Conservation (phyloP, 92 coral and sea anemone genomes). For the Diadumene lineata region DNA sequence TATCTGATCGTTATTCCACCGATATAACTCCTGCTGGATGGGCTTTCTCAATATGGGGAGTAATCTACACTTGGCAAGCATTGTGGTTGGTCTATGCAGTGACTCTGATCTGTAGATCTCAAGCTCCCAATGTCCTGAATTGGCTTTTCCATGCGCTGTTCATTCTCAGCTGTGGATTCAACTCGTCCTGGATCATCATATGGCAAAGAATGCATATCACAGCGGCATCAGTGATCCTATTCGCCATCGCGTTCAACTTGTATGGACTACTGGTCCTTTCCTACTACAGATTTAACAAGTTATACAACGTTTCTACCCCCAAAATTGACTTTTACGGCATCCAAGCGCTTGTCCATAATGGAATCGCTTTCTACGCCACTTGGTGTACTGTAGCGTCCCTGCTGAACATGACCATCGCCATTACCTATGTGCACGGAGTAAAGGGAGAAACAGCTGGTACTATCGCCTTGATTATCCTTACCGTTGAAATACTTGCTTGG, state of each 20-base stretch:
- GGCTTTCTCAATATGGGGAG: constrained; percentile 92
- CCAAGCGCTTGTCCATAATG: constrained; percentile 75
- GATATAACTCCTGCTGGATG: constrained; percentile 92
- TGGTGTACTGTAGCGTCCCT: constrained; percentile 83
- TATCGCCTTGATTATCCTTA: constrained; percentile 66
- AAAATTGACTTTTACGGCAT: constrained; percentile 57
- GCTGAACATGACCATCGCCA: constrained; percentile 77
- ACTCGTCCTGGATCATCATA: constrained; percentile 66
- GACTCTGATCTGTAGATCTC: constrained; percentile 61
- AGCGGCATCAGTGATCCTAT: constrained; percentile 43
- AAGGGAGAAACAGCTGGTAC: constrained; percentile 56
- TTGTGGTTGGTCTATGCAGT: constrained; percentile 72
- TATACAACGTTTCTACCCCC: constrained; percentile 22
- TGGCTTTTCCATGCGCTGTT: constrained; percentile 50
- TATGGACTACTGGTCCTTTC: constrained; percentile 52
- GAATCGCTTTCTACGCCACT: constrained; percentile 77
- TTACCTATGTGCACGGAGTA: constrained; percentile 66
- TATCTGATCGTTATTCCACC: constrained; percentile 57
- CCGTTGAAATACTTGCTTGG: constrained; percentile 74
- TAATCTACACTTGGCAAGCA: constrained; percentile 81
- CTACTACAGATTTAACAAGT: constrained; percentile 58
- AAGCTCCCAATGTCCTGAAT: constrained; percentile 49
- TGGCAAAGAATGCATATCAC: constrained; percentile 61
- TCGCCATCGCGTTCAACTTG: constrained; percentile 51
- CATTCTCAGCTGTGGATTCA: constrained; percentile 41